Conservation (phyloP, 1,140 invertebrate species). For the Platorchestia sp. region DNA sequence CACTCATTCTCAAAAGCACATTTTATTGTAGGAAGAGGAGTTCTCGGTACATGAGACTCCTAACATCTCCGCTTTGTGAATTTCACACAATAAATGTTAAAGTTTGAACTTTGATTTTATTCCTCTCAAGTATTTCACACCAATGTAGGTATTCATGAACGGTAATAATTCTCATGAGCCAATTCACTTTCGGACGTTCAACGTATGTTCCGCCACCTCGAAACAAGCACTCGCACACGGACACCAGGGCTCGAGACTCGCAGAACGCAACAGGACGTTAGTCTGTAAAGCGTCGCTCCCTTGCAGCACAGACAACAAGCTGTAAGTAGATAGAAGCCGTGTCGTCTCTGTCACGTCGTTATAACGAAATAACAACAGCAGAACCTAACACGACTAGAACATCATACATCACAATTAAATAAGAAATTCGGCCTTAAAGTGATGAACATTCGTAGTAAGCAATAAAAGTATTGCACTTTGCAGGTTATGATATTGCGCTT, state of each 20-base stretch:
- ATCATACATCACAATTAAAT: conserved; percentile 42
- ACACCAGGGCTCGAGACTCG: not conserved
- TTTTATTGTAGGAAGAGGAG: not conserved
- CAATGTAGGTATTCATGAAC: not conserved
- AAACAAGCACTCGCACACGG: not conserved
- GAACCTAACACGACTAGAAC: conserved; percentile 31
- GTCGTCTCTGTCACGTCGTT: conserved; percentile 15
- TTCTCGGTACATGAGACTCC: not conserved
- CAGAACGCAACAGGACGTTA: not conserved
- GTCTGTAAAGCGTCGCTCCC: not conserved
- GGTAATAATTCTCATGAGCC: not conserved
- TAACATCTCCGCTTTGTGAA: not conserved
- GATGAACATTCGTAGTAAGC: conserved; percentile 42
- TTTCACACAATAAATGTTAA: not conserved
- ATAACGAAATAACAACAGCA: conserved; percentile 48
- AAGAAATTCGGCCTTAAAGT: conserved; percentile 41
- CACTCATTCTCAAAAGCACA: not conserved
- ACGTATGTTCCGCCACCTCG: not conserved
- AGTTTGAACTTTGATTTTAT: not conserved
- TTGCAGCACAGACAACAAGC: not conserved
- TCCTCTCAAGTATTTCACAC: not conserved
- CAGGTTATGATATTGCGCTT: conserved; percentile 55
- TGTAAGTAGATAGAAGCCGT: not conserved
- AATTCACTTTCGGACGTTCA: not conserved
- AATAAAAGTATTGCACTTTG: conserved; percentile 49